phyloP scores from a whole-genome alignment of 2,113 vertebrate species.

The Peucedramus taeniatus region DNA sequence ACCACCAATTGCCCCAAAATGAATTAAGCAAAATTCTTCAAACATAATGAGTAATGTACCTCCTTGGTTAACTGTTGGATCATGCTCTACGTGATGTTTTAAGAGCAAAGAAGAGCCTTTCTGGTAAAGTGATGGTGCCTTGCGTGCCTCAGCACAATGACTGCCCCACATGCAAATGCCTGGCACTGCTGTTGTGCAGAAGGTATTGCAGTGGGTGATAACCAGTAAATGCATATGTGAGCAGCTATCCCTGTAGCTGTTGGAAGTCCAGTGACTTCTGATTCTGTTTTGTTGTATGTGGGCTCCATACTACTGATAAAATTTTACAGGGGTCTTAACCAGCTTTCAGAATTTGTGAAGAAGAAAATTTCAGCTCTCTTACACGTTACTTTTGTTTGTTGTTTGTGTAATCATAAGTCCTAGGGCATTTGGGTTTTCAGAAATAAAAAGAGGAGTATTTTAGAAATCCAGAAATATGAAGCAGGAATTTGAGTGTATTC shows the following conservation, averaged over 20 bases:
- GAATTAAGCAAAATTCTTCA: not conserved
- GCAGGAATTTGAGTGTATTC: not conserved
- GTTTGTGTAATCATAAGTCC: not conserved
- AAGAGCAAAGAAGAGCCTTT: not conserved
- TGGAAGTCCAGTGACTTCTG: not conserved
- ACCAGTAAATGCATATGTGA: not conserved
- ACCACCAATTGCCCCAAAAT: not conserved
- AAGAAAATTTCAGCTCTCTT: not conserved
- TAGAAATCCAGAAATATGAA: not conserved
- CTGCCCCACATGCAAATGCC: not conserved
- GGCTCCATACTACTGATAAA: not conserved
- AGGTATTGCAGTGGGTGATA: not conserved
- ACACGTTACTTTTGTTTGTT: not conserved
- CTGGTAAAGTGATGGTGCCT: not conserved
- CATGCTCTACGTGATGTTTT: not conserved
- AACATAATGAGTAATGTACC: not conserved
- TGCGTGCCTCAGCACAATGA: fast-evolving
- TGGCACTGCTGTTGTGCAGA: not conserved
- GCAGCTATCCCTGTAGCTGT: fast-evolving
- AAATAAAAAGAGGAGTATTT: not conserved
- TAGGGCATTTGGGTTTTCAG: not conserved
- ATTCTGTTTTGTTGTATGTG: not conserved
- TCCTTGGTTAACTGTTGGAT: not conserved
- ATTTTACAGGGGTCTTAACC: not conserved
- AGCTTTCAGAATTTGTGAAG: not conserved